Percentiles rank a stretch among this genome's conserved stretches.
These are phyloP conservation scores for Antidorcas marsupialis DNA, from an alignment of 2,113 vertebrate genomes.

Conservation along the genomic window DNA sequence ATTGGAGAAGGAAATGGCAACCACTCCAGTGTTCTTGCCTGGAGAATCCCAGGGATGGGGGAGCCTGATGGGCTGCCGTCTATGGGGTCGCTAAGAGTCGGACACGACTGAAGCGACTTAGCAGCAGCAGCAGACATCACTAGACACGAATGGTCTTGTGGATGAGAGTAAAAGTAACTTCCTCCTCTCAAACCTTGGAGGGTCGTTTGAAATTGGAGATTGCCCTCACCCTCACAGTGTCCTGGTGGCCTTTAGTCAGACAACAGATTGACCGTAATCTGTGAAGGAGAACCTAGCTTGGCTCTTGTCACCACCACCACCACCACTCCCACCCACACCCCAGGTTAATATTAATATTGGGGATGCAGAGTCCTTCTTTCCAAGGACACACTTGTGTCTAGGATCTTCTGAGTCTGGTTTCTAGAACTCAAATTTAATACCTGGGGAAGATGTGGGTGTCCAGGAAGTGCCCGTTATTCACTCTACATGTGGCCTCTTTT, in stretches of 20 bases:
- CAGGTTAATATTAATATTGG: neutral
- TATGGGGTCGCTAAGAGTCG: too few relatives aligned
- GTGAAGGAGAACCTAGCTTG: neutral
- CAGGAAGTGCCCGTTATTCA: neutral
- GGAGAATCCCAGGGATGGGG: too few relatives aligned
- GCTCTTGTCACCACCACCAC: neutral
- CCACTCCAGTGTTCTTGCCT: too few relatives aligned
- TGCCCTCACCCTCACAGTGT: neutral
- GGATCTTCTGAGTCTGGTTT: neutral
- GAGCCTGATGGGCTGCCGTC: too few relatives aligned
- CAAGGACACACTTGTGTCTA: neutral
- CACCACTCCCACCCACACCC: neutral
- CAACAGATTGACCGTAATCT: neutral
- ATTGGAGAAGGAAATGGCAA: too few relatives aligned
- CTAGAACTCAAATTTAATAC: neutral
- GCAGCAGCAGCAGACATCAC: neutral
- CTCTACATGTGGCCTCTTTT: neutral
- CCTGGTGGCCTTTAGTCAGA: neutral
- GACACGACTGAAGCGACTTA: too few relatives aligned
- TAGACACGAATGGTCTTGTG: neutral
- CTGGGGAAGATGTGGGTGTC: neutral
- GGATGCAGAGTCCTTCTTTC: neutral
- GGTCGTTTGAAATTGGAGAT: neutral
- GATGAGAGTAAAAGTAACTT: neutral
- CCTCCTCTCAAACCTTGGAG: neutral